These are phyloP conservation scores for Gallinago jamesoni DNA, from an alignment of 2,113 vertebrate genomes.

Conservation along the genomic window DNA sequence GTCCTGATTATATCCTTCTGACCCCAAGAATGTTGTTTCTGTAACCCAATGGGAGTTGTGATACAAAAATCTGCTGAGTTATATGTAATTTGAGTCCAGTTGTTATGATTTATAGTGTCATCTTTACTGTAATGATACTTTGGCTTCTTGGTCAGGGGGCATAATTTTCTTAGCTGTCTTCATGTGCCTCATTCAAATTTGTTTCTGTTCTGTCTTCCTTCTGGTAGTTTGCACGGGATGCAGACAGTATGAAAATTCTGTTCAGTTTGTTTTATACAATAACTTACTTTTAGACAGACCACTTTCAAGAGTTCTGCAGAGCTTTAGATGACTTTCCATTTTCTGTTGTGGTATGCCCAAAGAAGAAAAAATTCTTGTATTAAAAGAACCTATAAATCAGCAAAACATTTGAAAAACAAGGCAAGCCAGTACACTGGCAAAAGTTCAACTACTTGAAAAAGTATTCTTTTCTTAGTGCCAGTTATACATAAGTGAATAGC, in stretches of 20 bases:
- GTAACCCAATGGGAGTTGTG: background rate
- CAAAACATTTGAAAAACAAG: background rate
- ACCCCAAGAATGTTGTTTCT: background rate
- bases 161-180: background rate
- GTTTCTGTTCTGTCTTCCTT: background rate
- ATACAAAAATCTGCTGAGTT: background rate
- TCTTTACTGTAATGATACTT: background rate
- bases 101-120: background rate
- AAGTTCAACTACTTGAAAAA: background rate
- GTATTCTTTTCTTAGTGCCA: background rate
- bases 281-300: background rate
- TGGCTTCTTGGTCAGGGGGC: background rate
- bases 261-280: background rate
- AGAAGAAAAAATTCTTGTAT: background rate
- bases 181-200: background rate
- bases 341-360: background rate
- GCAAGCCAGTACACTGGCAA: background rate
- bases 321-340: background rate
- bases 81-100: background rate
- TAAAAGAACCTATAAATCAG: background rate
- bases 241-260: background rate
- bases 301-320: background rate
- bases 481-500: background rate
- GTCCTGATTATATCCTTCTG: background rate
- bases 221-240: background rate